These are phyloP conservation scores for Drosophila trichaetosa DNA, from an alignment of 2,888 invertebrate species.

Conservation along the genomic window DNA sequence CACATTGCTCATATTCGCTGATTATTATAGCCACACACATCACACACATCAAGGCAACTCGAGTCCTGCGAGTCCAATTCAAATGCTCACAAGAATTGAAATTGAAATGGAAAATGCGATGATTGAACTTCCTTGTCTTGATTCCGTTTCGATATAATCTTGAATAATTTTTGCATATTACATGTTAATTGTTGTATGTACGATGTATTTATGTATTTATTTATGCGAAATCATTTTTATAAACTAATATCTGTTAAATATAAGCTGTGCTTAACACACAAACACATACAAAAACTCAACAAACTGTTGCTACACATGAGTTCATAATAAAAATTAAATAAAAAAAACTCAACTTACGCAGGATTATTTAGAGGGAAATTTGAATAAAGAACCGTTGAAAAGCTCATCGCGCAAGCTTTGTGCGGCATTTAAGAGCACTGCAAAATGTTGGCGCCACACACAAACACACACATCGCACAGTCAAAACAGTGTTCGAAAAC, in stretches of 20 bases:
- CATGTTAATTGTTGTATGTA: constrained; percentile 49
- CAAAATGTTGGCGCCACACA: constrained; percentile 39
- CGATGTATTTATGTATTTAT: constrained; percentile 69
- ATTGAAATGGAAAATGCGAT: constrained; percentile 8
- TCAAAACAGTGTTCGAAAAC: constrained; percentile 51
- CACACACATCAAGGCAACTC: constrained; percentile 13
- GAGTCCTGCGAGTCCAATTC: constrained; percentile 25
- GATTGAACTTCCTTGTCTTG: constrained; percentile 9
- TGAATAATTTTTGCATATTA: constrained; percentile 54
- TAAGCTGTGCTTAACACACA: constrained; percentile 65
- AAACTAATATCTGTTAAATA: constrained; percentile 58
- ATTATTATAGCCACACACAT: neutral
- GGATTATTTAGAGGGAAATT: neutral
- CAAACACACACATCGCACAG: neutral
- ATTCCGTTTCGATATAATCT: constrained; percentile 52
- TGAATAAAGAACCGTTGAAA: constrained; percentile 9
- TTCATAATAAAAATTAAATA: constrained; percentile 55
- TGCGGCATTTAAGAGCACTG: constrained; percentile 20
- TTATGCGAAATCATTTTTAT: constrained; percentile 62
- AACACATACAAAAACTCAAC: constrained; percentile 7
- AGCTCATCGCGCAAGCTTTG: constrained; percentile 30
- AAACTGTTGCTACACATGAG: constrained; percentile 36
- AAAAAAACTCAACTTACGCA: neutral
- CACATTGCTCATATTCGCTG: constrained; percentile 1
- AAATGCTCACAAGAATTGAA: constrained; percentile 48